A percentile compares a stretch with the other conserved stretches of the same genome.
phyloP scores from a whole-genome alignment of 2,113 vertebrate genomes.

The Alligator sinensis region DNA sequence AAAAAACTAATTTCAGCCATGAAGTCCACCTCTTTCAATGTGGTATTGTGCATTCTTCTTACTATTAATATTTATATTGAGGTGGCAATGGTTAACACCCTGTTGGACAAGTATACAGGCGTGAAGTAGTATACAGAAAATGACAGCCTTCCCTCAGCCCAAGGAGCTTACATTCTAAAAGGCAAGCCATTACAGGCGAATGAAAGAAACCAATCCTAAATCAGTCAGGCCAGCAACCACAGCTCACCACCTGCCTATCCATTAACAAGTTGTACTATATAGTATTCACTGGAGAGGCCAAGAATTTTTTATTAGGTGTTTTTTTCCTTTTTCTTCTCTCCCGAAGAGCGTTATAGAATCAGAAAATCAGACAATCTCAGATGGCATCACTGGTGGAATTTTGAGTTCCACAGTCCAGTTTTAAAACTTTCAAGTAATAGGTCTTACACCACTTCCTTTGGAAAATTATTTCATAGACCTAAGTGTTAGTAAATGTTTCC shows the following conservation, averaged over 20 bases:
- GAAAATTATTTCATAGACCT: background rate
- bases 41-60: no score
- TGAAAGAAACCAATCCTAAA: background rate
- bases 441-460: background rate
- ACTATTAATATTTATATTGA: background rate
- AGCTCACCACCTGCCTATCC: background rate
- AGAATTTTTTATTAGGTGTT: background rate
- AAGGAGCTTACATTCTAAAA: background rate
- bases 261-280: background rate
- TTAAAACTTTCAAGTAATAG: background rate
- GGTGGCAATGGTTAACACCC: background rate
- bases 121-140: background rate
- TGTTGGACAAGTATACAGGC: background rate
- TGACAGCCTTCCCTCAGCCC: background rate
- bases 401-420: background rate
- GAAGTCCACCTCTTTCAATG: background rate
- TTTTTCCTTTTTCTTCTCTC: background rate
- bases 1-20: background rate
- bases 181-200: background rate
- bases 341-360: background rate
- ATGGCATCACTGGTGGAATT: background rate
- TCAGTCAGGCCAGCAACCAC: background rate
- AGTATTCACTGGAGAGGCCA: background rate
- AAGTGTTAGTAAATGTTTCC: background rate
- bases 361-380: background rate